Base-by-base conservation (phyloP, 2,888 invertebrate genomes). In the Fragum fragum region DNA sequence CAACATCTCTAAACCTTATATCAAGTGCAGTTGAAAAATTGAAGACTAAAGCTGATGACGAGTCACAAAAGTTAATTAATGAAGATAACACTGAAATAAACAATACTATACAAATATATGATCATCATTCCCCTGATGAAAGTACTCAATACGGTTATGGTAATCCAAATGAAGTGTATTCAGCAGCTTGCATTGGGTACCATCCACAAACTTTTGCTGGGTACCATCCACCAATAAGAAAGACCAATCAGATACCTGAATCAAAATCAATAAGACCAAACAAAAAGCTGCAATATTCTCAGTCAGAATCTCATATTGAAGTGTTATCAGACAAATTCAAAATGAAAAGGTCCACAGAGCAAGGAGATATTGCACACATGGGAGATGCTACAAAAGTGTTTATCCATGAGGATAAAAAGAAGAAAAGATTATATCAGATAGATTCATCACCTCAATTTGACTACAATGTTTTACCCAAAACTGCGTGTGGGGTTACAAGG, bases 181-280 rank as follows among this genome's bases (percentile, higher is more conserved):
- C 91, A 11, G 89, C 90, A 39, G 92, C 89, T 32, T 90, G 91
- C 55, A 87, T 91, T 18, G 93, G 93, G 6, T 93, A 93, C 83
- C 92, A 91, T 1, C 92, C 85, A 16, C 71, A 92, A 71, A 90
- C 68, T 14, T 75, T 74, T 16, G 76, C 91, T 42, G 88, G 86
- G 3, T 89, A 90, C 78, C 86, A 88, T 57, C 87, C 88, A 6
- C 55, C 59, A 2, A 18, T 71, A 5, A 71, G 7, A 21, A 16
- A 53, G 16, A 52, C 73, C 28, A 66, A 32, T 32, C 29, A 47
- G 36, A 68, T 63, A n/a, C 14, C 61, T 36, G 23, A 9, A 2
- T 14, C 23, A 36, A 14, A 16, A 21, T 9, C n/a, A 59, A 42
- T 14, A 36, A 42, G 59, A 14, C 66, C 74, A 28, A 47, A 83